phyloP scores from a whole-genome alignment of 2,113 vertebrate genomes.

The Forbesichthys agassizii region DNA sequence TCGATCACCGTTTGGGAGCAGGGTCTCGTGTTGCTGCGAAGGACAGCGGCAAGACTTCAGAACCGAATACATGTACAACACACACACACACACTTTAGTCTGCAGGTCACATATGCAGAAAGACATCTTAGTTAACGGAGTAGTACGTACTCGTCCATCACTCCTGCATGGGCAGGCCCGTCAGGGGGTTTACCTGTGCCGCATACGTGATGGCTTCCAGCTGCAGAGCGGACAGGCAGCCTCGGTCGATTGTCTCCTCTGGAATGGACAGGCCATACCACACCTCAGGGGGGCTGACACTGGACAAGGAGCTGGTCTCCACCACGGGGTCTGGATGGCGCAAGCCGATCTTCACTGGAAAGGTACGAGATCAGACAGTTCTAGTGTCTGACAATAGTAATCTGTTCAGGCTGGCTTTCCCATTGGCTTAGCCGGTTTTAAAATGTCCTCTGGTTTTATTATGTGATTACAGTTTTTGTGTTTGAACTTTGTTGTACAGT shows the following conservation, averaged over 20 bases:
- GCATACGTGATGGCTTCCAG: constrained; percentile 97
- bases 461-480: too few relatives aligned
- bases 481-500: too few relatives aligned
- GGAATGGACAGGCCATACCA: constrained; percentile 95
- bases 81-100: neutral
- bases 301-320: constrained; percentile 96
- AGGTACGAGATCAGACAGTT: neutral
- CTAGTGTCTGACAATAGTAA: too few relatives aligned
- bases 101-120: too few relatives aligned
- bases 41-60: constrained; percentile 21
- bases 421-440: too few relatives aligned
- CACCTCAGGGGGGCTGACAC: constrained; percentile 93
- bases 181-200: constrained; percentile 80
- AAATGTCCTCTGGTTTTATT: too few relatives aligned
- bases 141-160: neutral
- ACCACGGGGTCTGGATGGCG: constrained; percentile 97
- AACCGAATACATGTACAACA: neutral
- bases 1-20: constrained; percentile 92
- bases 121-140: neutral
- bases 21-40: constrained; percentile 96
- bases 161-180: neutral
- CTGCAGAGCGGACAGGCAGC: constrained; percentile 94
- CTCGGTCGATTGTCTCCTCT: constrained; percentile 93
- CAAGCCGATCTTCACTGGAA: constrained; percentile 88
- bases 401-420: too few relatives aligned